Base-by-base conservation (phyloP, 2,797 vertebrate species). In the Paramormyrops hopkinsi region DNA sequence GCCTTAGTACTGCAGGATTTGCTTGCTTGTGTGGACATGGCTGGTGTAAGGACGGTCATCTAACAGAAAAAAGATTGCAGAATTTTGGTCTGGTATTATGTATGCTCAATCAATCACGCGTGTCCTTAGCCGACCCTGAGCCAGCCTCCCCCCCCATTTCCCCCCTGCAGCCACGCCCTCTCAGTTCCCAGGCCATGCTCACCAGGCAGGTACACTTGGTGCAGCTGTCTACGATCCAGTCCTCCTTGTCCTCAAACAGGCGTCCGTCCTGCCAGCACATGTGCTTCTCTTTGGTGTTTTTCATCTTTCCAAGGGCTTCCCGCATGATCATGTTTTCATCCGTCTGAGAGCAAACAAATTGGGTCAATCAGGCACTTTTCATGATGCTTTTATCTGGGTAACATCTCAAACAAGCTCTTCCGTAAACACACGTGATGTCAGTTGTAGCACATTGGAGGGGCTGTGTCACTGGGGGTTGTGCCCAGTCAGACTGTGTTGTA, bases 161-260 rank as follows among this genome's bases (percentile, higher is more conserved):
- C 56, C 2, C 6, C 4, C 3, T 2, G 12, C 12, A 2, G 29
- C 65, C 29, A 73, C 12, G 3, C 65, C 65, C 4, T 33, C 33
- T 69, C 22, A 69, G 25, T 33, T 11, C 11, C 62, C 62, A 33
- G 62, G 25, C 25, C 62, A 65, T 3, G 17, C 17, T 33, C 73
- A 99, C 99, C 98, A 97, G 97, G 94, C 99, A 99, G 91, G 96
- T 97, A 83, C 99, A 99, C 53, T 97, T 97, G 87, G 98, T 99
- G 87, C 99, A 99, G 95, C 98, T 99, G 94, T 99, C 98, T 90
- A 99, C 98, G 89, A 98, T 97, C 99, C 99, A 99, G 89, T 98
- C 97, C 91, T 99, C 98, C 25, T 97, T 97, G 93, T 99, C 97
- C 12, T 96, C 96, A 89, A 99, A 99, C 92, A 99, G 95, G 8